Percentiles rank a stretch among this genome's conserved stretches.
Conservation (phyloP, 2,888 invertebrate genomes). For the Drosophila trichaetosa region DNA sequence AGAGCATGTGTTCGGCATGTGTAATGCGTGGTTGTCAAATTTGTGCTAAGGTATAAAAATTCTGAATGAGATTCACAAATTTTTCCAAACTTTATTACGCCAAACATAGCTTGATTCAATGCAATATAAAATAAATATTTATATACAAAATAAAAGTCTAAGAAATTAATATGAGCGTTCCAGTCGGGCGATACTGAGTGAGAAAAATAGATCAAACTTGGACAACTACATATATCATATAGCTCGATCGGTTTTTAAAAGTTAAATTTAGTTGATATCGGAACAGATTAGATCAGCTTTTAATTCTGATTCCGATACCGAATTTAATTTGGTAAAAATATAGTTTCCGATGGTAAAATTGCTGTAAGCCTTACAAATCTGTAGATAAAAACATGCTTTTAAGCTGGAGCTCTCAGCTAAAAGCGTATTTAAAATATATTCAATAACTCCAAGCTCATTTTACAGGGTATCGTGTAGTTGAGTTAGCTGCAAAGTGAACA, state of each 20-base stretch:
- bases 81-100: accelerated
- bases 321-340: background rate
- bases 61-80: background rate
- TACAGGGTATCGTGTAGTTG: slow-evolving; percentile 15
- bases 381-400: too few relatives aligned
- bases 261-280: background rate
- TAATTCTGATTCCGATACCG: too few relatives aligned
- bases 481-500: background rate
- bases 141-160: background rate
- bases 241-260: background rate
- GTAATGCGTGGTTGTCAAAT: background rate
- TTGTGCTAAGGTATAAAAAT: accelerated
- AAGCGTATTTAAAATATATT: background rate
- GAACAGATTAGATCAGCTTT: background rate
- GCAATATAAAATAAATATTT: too few relatives aligned
- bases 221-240: background rate
- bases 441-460: background rate
- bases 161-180: too few relatives aligned
- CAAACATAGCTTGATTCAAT: background rate
- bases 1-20: background rate
- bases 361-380: background rate
- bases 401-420: too few relatives aligned
- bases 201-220: background rate
- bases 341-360: background rate
- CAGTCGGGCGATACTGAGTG: background rate